phyloP scores from a whole-genome alignment of 2,888 invertebrate species.

The Pteria penguin region DNA sequence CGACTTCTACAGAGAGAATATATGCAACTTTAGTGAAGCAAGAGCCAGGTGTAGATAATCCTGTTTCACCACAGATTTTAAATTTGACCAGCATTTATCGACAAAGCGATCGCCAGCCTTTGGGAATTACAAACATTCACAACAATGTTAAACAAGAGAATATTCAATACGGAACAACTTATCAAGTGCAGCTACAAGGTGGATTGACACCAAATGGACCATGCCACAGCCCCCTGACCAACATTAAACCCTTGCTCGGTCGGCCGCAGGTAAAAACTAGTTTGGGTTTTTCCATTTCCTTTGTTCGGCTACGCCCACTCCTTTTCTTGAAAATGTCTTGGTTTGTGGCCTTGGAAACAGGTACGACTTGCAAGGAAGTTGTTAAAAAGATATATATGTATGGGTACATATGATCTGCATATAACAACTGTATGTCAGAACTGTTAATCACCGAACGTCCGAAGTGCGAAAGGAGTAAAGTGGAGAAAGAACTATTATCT shows the following conservation, averaged over 20 bases:
- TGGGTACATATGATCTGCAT: too few relatives aligned
- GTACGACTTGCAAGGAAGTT: too few relatives aligned
- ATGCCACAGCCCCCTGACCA: conserved; percentile 47
- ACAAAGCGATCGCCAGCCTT: conserved; percentile 49
- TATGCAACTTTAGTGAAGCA: conserved; percentile 66
- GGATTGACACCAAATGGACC: conserved; percentile 50
- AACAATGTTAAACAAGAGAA: conserved; percentile 16
- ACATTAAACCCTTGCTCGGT: conserved; percentile 54
- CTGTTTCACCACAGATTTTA: conserved; percentile 64
- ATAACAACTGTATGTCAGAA: too few relatives aligned
- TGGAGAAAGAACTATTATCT: too few relatives aligned
- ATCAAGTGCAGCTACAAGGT: conserved; percentile 49
- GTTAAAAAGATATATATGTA: too few relatives aligned
- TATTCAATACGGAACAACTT: conserved; percentile 35
- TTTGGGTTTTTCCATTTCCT: too few relatives aligned
- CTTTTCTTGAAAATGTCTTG: too few relatives aligned
- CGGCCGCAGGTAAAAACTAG: conserved; percentile 64
- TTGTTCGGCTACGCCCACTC: not conserved
- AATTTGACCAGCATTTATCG: conserved; percentile 67
- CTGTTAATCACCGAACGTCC: too few relatives aligned
- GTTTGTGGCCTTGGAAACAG: too few relatives aligned
- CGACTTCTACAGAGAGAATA: conserved; percentile 58
- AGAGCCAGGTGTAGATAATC: conserved; percentile 58
- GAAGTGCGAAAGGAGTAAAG: too few relatives aligned
- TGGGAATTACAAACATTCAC: conserved; percentile 45